Conservation (phyloP, 2,888 invertebrate genomes). For the Tanytarsus gracilentus region DNA sequence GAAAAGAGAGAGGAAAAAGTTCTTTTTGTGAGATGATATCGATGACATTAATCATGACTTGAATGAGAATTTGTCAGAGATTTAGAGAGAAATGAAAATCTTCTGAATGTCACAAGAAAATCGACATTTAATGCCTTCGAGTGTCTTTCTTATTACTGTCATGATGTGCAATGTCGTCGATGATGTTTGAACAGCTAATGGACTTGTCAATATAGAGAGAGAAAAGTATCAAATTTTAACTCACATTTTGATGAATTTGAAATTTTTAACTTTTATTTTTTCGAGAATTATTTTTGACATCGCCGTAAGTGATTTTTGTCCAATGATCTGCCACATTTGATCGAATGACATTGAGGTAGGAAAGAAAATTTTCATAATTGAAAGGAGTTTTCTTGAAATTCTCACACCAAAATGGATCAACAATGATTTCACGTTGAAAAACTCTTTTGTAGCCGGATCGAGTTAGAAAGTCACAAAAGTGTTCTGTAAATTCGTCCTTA, state of each 20-base stretch:
- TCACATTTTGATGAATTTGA: not conserved
- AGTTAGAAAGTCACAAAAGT: slow-evolving; percentile 10
- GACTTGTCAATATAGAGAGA: slow-evolving; percentile 27
- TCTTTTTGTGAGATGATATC: not conserved
- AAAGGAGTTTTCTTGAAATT: not conserved
- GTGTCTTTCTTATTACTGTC: not conserved
- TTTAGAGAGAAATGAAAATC: not conserved
- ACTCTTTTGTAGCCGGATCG: not conserved
- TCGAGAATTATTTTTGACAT: not conserved
- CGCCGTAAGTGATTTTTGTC: no score
- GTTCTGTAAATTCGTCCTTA: not conserved
- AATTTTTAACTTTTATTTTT: not conserved
- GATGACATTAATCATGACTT: not conserved
- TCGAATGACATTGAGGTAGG: not conserved
- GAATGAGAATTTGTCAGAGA: not conserved
- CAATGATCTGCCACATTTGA: not conserved
- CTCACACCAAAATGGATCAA: slow-evolving; percentile 8
- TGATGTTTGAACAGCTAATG: slow-evolving; percentile 27
- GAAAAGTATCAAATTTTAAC: slow-evolving; percentile 21
- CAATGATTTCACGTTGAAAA: not conserved
- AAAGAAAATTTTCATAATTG: slow-evolving; percentile 14
- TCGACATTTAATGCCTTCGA: slow-evolving; percentile 1
- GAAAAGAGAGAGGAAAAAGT: not conserved
- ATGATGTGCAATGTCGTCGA: no score
- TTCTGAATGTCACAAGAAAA: no score